phyloP scores from a whole-genome alignment of 92 coral and sea anemone species.

The Parazoanthus swiftii region DNA sequence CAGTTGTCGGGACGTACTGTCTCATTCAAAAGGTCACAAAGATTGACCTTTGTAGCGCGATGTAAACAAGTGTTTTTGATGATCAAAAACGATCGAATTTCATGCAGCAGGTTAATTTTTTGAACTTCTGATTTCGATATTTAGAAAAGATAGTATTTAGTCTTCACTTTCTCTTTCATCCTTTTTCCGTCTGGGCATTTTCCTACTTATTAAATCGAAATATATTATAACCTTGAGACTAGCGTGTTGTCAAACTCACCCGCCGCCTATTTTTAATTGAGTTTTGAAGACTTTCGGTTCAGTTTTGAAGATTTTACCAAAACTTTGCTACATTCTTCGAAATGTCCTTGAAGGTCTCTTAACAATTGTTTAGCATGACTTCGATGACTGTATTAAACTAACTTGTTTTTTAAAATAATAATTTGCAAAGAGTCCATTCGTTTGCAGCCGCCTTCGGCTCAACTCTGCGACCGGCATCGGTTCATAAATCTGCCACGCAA shows the following conservation, averaged over 20 bases:
- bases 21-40: no score
- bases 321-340: background rate
- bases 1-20: no score
- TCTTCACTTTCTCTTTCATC: background rate
- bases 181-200: background rate
- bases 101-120: constrained; percentile 5
- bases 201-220: background rate
- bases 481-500: constrained; percentile 6
- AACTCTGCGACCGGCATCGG: constrained; percentile 18
- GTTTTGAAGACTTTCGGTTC: background rate
- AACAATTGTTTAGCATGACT: constrained; percentile 5
- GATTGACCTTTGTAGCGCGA: no score
- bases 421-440: background rate
- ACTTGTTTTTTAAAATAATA: background rate
- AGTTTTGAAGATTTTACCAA: background rate
- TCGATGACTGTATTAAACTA: background rate
- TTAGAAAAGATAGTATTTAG: no score
- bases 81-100: constrained; percentile 1
- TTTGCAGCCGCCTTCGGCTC: constrained; percentile 2
- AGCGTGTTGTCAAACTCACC: constrained; percentile 3
- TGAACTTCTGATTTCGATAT: background rate
- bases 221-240: background rate
- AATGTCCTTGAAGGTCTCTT: background rate
- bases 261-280: background rate
- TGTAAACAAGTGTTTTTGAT: constrained; percentile 1